A percentile compares a stretch with the other conserved stretches of the same genome.
Conservation (phyloP, 2,113 vertebrate species). For the Urocolius indicus region DNA sequence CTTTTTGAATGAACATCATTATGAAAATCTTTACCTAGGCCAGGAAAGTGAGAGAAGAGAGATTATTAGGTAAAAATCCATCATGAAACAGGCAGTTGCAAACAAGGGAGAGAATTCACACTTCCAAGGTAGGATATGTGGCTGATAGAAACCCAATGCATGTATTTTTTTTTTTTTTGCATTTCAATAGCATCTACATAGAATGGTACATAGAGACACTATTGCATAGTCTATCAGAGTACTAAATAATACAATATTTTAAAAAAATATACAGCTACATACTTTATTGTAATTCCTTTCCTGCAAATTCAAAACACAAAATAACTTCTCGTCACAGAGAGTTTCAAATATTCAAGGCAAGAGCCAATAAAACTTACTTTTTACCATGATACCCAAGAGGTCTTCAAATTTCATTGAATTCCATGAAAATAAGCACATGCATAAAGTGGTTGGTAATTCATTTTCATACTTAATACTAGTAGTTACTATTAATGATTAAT, state of each 20-base stretch:
- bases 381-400: neutral
- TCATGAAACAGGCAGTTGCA: neutral
- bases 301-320: neutral
- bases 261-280: neutral
- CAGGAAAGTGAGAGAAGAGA: neutral
- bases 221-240: neutral
- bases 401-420: neutral
- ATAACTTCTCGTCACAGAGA: neutral
- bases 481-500: neutral
- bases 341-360: neutral
- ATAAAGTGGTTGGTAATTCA: neutral
- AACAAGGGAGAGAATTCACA: neutral
- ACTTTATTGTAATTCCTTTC: neutral
- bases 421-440: neutral
- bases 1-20: neutral
- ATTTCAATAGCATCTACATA: neutral
- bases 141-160: neutral
- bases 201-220: neutral
- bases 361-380: neutral
- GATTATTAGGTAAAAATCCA: neutral
- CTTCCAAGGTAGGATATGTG: neutral
- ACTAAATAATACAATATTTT: neutral
- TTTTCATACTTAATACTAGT: neutral
- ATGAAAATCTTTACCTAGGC: neutral
- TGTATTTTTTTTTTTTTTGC: neutral